Base-by-base conservation (phyloP, 1,140 invertebrate genomes). In the Atta texana region DNA sequence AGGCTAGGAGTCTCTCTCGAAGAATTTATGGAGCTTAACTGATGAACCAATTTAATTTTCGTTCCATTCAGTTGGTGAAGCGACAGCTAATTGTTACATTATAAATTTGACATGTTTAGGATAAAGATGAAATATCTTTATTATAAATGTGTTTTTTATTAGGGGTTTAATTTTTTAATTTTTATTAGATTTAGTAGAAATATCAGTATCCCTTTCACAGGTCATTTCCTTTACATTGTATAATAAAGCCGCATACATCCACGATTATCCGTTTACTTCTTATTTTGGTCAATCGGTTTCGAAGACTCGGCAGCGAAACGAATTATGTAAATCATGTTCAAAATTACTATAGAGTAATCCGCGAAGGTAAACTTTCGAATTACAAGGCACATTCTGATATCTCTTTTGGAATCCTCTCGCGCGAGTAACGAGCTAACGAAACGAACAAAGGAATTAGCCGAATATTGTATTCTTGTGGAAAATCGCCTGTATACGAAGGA, bases 371-470 rank as follows among this genome's bases (percentile, higher is more conserved):
- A 75, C 53, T 85, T 92, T 87, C 76, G 16, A 6, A 21, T 66
- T 55, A 55, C 51, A 72, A 28, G 14, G 66, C 63, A n/a, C 53
- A 31, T 16, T 49, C 49, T 44, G 61, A 10, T 51, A 61, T 63
- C 44, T 61, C 21, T 12, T 87, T 87, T 88, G 88, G 68, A 57
- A 69, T 74, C 10, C 80, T 81, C 8, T 87, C 87, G 80, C 85
- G 90, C 90, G 90, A 91, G 82, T 77, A 31, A 72, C 63, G 63
- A 61, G 34, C 61, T 68, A 71, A 24, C n/a, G 57, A 53, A 69
- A 87, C 71, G 64, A 81, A 92, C 91, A 91, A 92, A 88, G 55
- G 91, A 87, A 92, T 92, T 91, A 92, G 55, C 68, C 77, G 90
- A 92, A 85, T 86, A 88, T 90, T 55, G 64, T 88, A 80, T 81